Conservation (phyloP, 2,797 vertebrate genomes). For the Buceros bicornis region DNA sequence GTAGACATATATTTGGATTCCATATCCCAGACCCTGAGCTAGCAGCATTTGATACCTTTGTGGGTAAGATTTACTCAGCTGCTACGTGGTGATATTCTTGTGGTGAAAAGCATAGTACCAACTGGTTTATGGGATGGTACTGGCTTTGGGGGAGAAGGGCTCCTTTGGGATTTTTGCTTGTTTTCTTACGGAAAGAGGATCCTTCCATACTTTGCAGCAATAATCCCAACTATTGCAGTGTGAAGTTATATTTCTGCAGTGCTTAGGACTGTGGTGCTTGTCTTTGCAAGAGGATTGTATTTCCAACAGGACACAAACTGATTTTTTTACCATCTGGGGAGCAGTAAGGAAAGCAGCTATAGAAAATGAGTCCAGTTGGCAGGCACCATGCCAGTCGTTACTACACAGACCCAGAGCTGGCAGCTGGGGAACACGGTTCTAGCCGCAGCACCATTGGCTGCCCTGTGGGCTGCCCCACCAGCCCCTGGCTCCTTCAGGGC, state of each 20-base stretch:
- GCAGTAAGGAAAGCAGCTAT: background rate
- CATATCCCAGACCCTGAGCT: background rate
- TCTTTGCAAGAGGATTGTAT: background rate
- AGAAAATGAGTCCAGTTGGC: background rate
- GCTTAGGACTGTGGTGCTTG: background rate
- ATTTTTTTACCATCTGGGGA: background rate
- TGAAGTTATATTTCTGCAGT: background rate
- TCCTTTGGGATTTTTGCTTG: background rate
- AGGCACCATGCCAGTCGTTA: background rate
- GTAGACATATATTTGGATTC: constrained; percentile 11
- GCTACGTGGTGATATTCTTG: background rate
- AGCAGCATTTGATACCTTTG: background rate
- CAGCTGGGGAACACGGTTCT: fast-evolving
- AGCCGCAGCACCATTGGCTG: fast-evolving
- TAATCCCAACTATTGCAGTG: background rate
- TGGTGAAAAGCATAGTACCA: background rate
- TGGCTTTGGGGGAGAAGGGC: background rate
- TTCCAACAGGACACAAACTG: background rate
- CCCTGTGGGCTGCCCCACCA: background rate
- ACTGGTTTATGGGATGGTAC: background rate
- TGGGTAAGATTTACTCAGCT: constrained; percentile 2
- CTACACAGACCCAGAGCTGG: background rate
- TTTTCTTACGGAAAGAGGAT: background rate
- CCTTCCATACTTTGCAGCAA: background rate
- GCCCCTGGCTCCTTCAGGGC: background rate